These are phyloP conservation scores for Ecliptopera silaceata DNA, from an alignment of 2,888 invertebrate species.

Conservation along the genomic window DNA sequence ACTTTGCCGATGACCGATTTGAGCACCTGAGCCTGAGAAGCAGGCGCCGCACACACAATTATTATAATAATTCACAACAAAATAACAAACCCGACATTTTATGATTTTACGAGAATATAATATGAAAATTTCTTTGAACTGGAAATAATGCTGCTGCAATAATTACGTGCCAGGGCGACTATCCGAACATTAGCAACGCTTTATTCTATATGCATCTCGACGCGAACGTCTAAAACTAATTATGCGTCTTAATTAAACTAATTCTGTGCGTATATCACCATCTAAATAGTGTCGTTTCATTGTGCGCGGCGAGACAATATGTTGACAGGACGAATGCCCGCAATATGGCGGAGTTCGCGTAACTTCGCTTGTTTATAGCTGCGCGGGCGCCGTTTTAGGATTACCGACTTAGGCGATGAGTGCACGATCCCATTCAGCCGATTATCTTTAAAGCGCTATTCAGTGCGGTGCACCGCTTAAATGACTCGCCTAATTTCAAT, in stretches of 20 bases:
- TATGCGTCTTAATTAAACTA: slow-evolving; percentile 76
- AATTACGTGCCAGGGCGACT: slow-evolving; percentile 50
- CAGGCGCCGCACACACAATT: slow-evolving; percentile 40
- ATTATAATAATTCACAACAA: slow-evolving; percentile 48
- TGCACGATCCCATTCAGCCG: slow-evolving; percentile 72
- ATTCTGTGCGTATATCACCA: slow-evolving; percentile 72
- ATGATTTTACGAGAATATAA: slow-evolving; percentile 46
- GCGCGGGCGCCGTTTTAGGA: slow-evolving; percentile 76
- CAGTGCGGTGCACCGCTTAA: slow-evolving; percentile 65
- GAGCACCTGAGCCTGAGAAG: slow-evolving; percentile 41
- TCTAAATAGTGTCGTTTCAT: slow-evolving; percentile 75
- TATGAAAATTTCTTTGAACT: slow-evolving; percentile 58
- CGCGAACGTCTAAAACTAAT: slow-evolving; percentile 66
- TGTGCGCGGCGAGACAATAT: slow-evolving; percentile 77
- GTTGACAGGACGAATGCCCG: slow-evolving; percentile 80
- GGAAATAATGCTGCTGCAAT: slow-evolving; percentile 49
- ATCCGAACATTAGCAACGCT: slow-evolving; percentile 49
- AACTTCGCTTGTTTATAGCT: slow-evolving; percentile 74
- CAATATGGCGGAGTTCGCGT: slow-evolving; percentile 77
- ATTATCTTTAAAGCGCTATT: slow-evolving; percentile 71
- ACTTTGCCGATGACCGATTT: slow-evolving; percentile 43
- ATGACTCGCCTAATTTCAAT: slow-evolving; percentile 80
- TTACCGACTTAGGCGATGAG: slow-evolving; percentile 77
- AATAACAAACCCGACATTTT: slow-evolving; percentile 43
- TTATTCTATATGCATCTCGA: slow-evolving; percentile 55